These are phyloP conservation scores for Gallinago paraguaiae DNA, from an alignment of 2,113 vertebrate genomes.

Conservation along the genomic window DNA sequence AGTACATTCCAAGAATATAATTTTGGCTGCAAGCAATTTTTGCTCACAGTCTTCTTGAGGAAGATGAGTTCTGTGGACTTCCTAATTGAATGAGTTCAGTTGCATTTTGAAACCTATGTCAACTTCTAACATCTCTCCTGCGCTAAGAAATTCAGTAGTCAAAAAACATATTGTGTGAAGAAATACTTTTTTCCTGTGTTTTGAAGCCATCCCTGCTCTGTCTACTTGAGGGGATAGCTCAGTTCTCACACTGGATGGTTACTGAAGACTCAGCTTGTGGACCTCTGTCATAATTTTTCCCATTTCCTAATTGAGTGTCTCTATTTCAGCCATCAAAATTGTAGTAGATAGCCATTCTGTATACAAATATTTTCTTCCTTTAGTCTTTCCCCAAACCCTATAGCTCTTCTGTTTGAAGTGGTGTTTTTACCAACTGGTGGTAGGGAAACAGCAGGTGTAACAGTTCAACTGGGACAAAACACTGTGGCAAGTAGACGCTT, in stretches of 20 bases:
- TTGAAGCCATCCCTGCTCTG: neutral
- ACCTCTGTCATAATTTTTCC: neutral
- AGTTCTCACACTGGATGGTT: neutral
- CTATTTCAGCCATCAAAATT: neutral
- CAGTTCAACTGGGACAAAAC: neutral
- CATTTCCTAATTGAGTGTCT: neutral
- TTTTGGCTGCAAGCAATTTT: neutral
- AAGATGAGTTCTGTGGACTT: neutral
- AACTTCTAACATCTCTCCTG: neutral
- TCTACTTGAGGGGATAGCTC: neutral
- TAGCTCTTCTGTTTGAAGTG: neutral
- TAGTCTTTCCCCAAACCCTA: neutral
- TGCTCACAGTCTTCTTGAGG: neutral
- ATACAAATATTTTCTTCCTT: neutral
- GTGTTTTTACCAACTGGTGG: neutral
- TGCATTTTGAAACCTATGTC: neutral
- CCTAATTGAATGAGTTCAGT: neutral
- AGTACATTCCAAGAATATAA: accelerated
- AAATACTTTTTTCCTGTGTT: neutral
- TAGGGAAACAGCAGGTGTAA: neutral
- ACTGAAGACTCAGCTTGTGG: neutral
- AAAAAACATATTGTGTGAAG: neutral
- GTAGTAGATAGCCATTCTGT: neutral
- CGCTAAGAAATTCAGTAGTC: neutral
- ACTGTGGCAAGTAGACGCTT: neutral